Conservation (phyloP, 2,113 vertebrate species). For the Glareola pratincola region DNA sequence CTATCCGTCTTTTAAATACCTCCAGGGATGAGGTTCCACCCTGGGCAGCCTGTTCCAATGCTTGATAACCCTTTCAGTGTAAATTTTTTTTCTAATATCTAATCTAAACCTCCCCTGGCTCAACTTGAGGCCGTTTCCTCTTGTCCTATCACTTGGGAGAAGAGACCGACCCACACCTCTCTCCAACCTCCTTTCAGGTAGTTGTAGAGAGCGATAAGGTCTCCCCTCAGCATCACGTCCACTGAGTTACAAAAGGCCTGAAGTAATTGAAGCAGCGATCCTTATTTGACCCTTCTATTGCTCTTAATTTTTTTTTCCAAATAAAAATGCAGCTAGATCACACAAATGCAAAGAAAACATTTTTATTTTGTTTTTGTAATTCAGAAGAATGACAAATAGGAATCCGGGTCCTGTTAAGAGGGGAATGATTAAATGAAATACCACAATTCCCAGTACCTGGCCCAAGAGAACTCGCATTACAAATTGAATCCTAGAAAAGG, state of each 20-base stretch:
- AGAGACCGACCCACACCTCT: too few species aligned
- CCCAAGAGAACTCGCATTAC: neutral
- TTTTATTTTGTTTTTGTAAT: neutral
- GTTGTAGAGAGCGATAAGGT: too few species aligned
- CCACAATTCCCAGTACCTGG: neutral
- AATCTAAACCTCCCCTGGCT: too few species aligned
- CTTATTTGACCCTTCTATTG: neutral
- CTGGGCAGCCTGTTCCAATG: too few species aligned
- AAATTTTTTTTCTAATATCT: too few species aligned
- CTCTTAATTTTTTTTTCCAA: neutral
- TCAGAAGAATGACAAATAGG: neutral
- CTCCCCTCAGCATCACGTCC: too few species aligned
- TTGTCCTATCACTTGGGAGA: too few species aligned
- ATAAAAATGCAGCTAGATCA: neutral
- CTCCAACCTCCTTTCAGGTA: too few species aligned
- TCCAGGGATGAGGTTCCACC: too few species aligned
- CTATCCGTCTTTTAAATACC: too few species aligned
- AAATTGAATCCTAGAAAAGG: neutral
- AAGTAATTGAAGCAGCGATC: neutral
- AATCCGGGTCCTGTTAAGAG: neutral
- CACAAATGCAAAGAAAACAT: neutral
- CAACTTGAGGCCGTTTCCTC: too few species aligned
- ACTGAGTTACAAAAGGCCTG: neutral
- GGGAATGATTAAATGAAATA: neutral
- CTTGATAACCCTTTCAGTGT: too few species aligned